Base-by-base conservation (phyloP, 2,113 vertebrate species). In the Megatriorchis doriae region DNA sequence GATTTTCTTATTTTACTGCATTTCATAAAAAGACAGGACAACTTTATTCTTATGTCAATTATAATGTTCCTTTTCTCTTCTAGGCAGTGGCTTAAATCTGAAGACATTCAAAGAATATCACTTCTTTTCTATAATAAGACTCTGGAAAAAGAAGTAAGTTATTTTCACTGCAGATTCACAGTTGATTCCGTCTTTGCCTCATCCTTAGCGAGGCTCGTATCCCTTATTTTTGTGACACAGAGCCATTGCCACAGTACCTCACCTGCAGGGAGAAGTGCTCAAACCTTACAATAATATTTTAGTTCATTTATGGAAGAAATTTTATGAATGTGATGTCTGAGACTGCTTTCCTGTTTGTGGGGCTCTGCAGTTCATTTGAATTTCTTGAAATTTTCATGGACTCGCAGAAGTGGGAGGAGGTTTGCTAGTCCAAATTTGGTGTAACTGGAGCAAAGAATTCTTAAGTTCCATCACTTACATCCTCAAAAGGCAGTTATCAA, bases 71-170 rank as follows among this genome's bases (percentile, higher is more conserved):
- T 95, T 97, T 85, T 79, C 65, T 86, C 25, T 97, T 97, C 38
- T 88, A 99, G 99, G 97, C 99, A 99, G 70, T 99, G 99, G 99
- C 98, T 99, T 61, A 99, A 99, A 97, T 99, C 99, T 29, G 99
- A 99, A 95, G 99, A 99, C 89, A 99, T 99, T 97, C 99, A 99
- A 96, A 99, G 99, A 98, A 99, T 99, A 98, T 99, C 99, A 6
- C 97, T 99, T 93, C 99, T 99, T 97, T 99, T 99, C 98, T 99
- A 99, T 91, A 99, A 99, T 96, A 99, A 99, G 97, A 97, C 98
- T 48, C 97, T 99, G 92, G 99, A 99, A 95, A 99, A 99, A 96
- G 99, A 99, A 98, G 99, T 99, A 98, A 98, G 96, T 93, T 87
- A 23, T 80, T 94, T 96, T 90, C 56, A 55, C 63, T 71, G 34